Percentiles rank a stretch among this genome's conserved stretches.
phyloP scores from a whole-genome alignment of 2,113 vertebrate species.

The Clarias gariepinus region DNA sequence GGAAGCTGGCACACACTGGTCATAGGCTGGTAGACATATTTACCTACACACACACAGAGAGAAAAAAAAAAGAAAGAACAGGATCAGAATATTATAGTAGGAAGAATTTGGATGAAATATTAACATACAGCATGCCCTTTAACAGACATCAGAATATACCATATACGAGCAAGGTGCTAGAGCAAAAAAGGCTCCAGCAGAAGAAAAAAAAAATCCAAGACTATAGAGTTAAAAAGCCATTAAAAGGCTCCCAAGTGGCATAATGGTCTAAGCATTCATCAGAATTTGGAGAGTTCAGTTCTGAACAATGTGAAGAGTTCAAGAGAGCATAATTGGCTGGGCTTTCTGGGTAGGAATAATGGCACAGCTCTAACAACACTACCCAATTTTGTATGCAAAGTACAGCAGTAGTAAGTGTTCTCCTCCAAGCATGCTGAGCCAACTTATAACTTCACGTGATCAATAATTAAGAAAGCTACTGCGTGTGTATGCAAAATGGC shows the following conservation, averaged over 20 bases:
- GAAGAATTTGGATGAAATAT: not conserved
- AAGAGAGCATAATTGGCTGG: not conserved
- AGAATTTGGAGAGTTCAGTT: not conserved
- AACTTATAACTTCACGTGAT: not conserved
- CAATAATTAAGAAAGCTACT: not conserved
- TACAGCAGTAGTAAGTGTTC: not conserved
- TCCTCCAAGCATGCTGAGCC: not conserved
- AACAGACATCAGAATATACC: not conserved
- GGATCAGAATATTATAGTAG: not conserved
- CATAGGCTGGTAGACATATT: conserved; percentile 90
- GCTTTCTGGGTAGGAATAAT: not conserved
- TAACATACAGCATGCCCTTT: not conserved
- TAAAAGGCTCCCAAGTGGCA: not conserved
- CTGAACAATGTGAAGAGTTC: not conserved
- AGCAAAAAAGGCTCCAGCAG: not conserved
- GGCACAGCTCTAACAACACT: not conserved
- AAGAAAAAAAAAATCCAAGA: not conserved
- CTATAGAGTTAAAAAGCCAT: not conserved
- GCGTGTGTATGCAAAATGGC: not conserved
- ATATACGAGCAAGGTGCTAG: not conserved
- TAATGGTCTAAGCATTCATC: not conserved
- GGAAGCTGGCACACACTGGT: conserved; percentile 85
- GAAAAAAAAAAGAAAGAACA: not conserved
- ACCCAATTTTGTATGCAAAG: not conserved
- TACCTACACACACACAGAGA: conserved; percentile 70